Base-by-base conservation (phyloP, 1,140 invertebrate genomes). In the Drosophila cardini region DNA sequence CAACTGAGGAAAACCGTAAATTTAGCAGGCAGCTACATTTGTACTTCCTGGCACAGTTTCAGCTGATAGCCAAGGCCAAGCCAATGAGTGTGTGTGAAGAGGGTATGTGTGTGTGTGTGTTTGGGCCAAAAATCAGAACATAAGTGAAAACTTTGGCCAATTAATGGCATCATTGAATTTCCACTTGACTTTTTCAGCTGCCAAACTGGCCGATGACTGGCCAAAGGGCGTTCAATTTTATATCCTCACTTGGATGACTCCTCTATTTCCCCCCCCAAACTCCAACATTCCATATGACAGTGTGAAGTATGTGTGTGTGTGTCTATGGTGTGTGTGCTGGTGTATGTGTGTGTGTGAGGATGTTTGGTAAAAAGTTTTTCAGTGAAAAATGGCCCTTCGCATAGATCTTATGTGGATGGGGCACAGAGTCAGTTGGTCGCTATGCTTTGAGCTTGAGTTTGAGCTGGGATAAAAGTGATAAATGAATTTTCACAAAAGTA, bases 101-200 rank as follows among this genome's bases (percentile, higher is more conserved):
- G n/a, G n/a, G n/a, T n/a, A n/a, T 42, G 36, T 15, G 26, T 40
- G 43, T 57, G 64, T 62, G 40, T 55, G 36, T 61, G 60, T 57
- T 58, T 56, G 63, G 70, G 58, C 68, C 68, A 87, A 87, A 86
- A 86, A 86, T 86, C 83, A 87, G 84, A 87, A 69, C 83, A 89
- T 89, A 89, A 89, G 85, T 89, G 85, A 89, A 90, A 90, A 86
- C 83, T 89, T 90, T 91, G 89, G 89, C 89, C 89, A 90, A 90
- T 90, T 90, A 90, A 90, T 90, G 89, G 89, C 87, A 90, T 90
- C 87, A 90, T 89, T 91, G 84, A 91, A 80, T 90, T 90, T 90
- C 85, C 85, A 83, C 85, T 85, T 89, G 77, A 89, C 80, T 89
- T 89, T 89, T 89, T 87, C 63, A 83, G 83, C 83, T 86, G 83